Evolutionary conservation across 2,888 invertebrate species (phyloP).

Genomic region (Heliconius ethilla): DNA sequence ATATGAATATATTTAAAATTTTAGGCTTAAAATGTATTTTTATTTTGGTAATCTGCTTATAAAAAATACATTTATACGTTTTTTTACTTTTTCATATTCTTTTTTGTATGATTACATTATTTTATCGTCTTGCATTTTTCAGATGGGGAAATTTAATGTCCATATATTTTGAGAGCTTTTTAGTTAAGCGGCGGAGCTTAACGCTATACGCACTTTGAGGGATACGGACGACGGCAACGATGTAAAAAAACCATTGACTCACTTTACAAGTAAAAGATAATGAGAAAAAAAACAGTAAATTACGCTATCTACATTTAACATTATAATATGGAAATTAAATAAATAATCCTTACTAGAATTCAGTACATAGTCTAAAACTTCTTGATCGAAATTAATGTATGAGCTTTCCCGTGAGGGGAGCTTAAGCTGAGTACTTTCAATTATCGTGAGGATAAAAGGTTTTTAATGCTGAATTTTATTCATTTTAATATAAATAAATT

Average conservation of each 20-base stretch:
- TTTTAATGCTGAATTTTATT: constrained; percentile 6
- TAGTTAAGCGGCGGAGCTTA: not conserved
- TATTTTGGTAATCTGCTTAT: not conserved
- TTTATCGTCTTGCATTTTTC: not conserved
- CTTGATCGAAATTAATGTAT: constrained; percentile 11
- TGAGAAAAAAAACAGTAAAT: too few relatives aligned
- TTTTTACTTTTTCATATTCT: not conserved
- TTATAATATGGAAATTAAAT: not conserved
- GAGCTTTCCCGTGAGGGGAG: constrained; percentile 8
- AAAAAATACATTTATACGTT: not conserved
- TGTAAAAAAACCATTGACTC: not conserved
- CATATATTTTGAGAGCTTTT: not conserved
- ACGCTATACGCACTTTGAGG: not conserved
- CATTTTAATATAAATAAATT: constrained; percentile 4
- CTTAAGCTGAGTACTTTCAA: constrained; percentile 4
- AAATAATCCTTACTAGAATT: not conserved
- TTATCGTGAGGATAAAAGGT: not conserved
- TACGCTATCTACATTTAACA: too few relatives aligned
- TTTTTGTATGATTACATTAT: too few relatives aligned
- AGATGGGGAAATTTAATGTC: not conserved
- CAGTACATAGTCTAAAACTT: not conserved
- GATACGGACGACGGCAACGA: not conserved
- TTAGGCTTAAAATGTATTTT: not conserved
- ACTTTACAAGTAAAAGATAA: not conserved
- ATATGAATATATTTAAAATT: not conserved